Percentiles rank a stretch among this genome's conserved stretches.
Conservation (phyloP, 1,140 invertebrate species). For the Brachionus rotundiformis region DNA sequence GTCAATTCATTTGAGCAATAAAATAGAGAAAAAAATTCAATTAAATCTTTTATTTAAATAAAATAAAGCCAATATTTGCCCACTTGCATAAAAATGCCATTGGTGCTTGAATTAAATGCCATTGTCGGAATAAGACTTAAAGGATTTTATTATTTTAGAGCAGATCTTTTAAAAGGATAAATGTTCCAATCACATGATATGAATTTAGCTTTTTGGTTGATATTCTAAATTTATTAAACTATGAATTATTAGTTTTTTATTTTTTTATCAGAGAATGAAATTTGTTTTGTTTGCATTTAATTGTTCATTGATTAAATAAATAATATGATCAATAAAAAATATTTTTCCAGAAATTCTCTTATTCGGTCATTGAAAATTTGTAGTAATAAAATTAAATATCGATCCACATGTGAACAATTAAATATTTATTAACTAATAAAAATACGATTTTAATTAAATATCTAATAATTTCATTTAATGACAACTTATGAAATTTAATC, state of each 20-base stretch:
- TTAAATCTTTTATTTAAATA: slow-evolving; percentile 19
- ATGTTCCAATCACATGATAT: neutral
- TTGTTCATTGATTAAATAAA: neutral
- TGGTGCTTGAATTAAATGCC: slow-evolving; percentile 4
- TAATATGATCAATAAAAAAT: neutral
- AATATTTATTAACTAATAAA: too few species aligned
- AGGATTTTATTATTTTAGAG: slow-evolving; percentile 6
- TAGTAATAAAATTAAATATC: too few species aligned
- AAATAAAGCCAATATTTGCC: slow-evolving; percentile 1
- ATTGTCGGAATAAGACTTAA: neutral
- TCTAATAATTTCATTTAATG: too few species aligned
- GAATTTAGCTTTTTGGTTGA: neutral
- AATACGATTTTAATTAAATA: too few species aligned
- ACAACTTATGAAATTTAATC: too few species aligned
- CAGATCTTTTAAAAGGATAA: neutral
- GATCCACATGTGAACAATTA: too few species aligned
- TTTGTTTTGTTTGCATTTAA: neutral
- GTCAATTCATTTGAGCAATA: neutral
- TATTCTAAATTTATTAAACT: neutral
- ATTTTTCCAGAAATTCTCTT: too few species aligned
- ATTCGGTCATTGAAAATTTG: too few species aligned
- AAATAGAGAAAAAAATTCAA: neutral
- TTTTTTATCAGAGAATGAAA: neutral
- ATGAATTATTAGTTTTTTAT: neutral
- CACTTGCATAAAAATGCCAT: slow-evolving; percentile 18